Evolutionary conservation across 92 coral and sea anemone genomes (phyloP), one percentile per base, ranked within the genome.

Genomic region (Isaurus tuberculatus): DNA sequence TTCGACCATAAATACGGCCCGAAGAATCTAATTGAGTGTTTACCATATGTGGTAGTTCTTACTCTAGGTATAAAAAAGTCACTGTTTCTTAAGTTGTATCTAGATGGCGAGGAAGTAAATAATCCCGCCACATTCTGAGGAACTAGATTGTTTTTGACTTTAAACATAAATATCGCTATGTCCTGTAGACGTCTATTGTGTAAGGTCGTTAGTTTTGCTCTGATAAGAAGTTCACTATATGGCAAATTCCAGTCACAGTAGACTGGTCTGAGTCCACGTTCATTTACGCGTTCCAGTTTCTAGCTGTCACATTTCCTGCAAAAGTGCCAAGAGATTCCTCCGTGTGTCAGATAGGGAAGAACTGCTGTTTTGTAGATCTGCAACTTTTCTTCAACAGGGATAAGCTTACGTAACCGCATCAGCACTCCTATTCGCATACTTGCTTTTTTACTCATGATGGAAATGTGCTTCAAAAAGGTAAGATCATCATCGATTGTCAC

Each of bases 211-310:
- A 49, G 44, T 48, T 51, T 80, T 5, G 87, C 92, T 73, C 89
- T 85, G 40, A 19, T 65, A 46, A 85, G 68, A 58, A 89, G 84
- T 32, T 89, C 90, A 36, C 67, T 83, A 70, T 86, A 89, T 64
- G 87, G 66, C 8, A 85, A 73, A 0, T 69, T 55, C 87, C 89
- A 86, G 85, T 89, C 92, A 43, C 83, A 65, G 40, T 70, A 86
- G n/a, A 89, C 88, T 6, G 87, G 85, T 46, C 89, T 89, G 13
- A 89, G 81, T 48, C 92, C 90, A 53, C 90, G 72, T 31, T 89
- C 73, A 75, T 86, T 86, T 8, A 89, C 46, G 37, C 85, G 71
- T 48, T 89, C 92, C 23, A 86, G 70, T 79, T 81, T 89, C 0
- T 46, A 57, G 2, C 61, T 40, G 33, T 86, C 90, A 20, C 84